Evolutionary conservation across 2,888 invertebrate genomes (phyloP), one percentile per base, ranked within the genome.

Genomic region (Micropterix aruncella): DNA sequence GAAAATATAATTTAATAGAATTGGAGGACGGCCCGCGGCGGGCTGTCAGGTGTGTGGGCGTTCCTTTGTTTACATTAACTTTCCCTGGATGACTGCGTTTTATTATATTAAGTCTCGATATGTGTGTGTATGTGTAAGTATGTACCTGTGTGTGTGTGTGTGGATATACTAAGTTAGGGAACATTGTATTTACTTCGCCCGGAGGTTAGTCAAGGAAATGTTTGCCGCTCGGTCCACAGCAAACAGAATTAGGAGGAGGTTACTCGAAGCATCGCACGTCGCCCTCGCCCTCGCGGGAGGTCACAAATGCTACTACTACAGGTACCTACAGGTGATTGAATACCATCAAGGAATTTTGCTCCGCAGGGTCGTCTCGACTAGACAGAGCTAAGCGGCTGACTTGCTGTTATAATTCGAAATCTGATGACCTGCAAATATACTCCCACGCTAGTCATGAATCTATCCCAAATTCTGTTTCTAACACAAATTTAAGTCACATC

Each of bases 191-290:
- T 27, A 12, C 27, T 12, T 12, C 38, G 38, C 38, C 16, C 38
- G 38, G 38, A 38, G 38, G 38, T 15, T 38, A 43, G 47, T 43
- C 39, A 18, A 43, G n/a, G n/a, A n/a, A 37, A 39, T 50, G 50
- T 50, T 51, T 51, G 49, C 49, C 18, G 47, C 48, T 46, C 47
- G 45, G 47, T 45, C 49, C 44, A 44, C 45, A 45, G 48, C 50
- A 51, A 51, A 51, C 51, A 51, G 49, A 51, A 51, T 51, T 51
- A 51, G 47, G 44, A 49, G 45, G 38, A 47, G 51, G 27, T 27
- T 27, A 5, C 27, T 27, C 7, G 7, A 12, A 27, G 27, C 7
- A 12, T 27, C 27, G 27, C 27, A n/a, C n/a, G n/a, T n/a, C n/a
- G n/a, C n/a, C n/a, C n/a, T n/a, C n/a, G n/a, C n/a, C n/a, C n/a